Conservation (phyloP, 2,797 vertebrate species). For the Falco cherrug region DNA sequence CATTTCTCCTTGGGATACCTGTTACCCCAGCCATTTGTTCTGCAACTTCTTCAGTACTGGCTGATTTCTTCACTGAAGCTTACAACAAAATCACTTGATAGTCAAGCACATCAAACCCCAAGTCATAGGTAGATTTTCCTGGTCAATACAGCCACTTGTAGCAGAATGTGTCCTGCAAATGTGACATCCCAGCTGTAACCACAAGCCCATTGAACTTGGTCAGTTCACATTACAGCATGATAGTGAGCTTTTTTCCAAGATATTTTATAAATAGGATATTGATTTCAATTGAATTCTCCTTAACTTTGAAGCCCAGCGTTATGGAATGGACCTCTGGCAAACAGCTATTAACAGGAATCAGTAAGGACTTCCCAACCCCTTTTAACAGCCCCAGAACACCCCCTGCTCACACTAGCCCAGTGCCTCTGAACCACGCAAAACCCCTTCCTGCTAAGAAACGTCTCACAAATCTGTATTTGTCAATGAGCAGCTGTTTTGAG, state of each 20-base stretch:
- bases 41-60: neutral
- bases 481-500: neutral
- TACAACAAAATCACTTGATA: neutral
- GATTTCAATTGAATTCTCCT: neutral
- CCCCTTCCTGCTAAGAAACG: neutral
- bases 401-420: neutral
- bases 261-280: neutral
- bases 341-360: neutral
- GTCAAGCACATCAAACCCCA: neutral
- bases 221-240: neutral
- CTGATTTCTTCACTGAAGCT: neutral
- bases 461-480: neutral
- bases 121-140: neutral
- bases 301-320: neutral
- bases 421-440: accelerated
- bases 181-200: neutral
- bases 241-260: neutral
- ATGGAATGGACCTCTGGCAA: neutral
- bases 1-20: neutral
- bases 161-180: neutral
- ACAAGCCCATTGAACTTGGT: neutral
- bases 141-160: neutral
- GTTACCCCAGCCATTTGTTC: neutral
- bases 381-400: neutral
- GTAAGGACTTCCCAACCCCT: neutral